Conservation (phyloP, 2,888 invertebrate species). For the Alcis repandata region DNA sequence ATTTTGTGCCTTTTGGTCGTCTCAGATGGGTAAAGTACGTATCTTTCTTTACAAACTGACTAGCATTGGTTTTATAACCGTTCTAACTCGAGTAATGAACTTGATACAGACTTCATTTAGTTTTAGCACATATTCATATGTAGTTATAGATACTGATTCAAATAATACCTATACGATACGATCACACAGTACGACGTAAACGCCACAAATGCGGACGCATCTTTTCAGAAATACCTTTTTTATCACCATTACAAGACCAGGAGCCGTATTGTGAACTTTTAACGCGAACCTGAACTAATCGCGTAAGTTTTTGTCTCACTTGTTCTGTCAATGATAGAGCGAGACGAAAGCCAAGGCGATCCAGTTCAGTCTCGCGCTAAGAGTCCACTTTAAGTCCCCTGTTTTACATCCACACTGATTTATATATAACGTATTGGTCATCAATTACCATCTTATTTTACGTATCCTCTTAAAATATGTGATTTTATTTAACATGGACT, state of each 20-base stretch:
- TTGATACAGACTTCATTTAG: neutral
- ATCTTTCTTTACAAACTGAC: neutral
- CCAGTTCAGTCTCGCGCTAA: no score
- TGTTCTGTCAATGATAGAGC: no score
- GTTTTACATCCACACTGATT: constrained; percentile 12
- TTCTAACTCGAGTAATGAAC: neutral
- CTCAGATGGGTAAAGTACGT: neutral
- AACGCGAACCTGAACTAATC: no score
- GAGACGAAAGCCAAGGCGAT: no score
- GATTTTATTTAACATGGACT: constrained; percentile 62
- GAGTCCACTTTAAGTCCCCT: no score
- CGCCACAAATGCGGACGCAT: neutral
- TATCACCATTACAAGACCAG: constrained; percentile 6
- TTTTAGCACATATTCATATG: no score
- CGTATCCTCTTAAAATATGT: constrained; percentile 46
- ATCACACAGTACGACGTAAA: neutral
- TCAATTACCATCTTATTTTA: constrained; percentile 40
- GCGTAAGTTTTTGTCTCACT: no score
- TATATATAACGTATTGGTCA: constrained; percentile 29
- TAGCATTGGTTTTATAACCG: neutral
- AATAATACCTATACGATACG: neutral
- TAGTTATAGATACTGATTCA: neutral
- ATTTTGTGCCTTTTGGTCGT: no score
- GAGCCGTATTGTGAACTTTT: no score
- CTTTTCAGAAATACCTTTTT: neutral